Base-by-base conservation (phyloP, 2,113 vertebrate genomes). In the Falco punctatus region DNA sequence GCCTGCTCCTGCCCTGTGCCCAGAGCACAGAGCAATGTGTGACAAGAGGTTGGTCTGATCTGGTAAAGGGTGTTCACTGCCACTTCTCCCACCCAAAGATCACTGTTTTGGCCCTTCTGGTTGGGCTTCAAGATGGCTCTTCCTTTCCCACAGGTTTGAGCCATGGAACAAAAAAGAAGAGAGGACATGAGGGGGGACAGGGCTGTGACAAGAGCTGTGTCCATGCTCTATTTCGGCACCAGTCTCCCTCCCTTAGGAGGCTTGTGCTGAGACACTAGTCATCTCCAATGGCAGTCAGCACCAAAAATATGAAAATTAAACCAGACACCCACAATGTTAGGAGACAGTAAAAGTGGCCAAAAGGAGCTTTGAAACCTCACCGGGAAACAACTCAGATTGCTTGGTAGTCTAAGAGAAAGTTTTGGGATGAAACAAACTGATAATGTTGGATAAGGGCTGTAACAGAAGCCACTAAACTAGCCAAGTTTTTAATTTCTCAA, bases 111-210 rank as follows among this genome's bases (percentile, higher is more conserved):
- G 13, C 11, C 11, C 30, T 88, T 14, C 28, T 33, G 2, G 1
- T 1, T 0, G 5, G 71, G 13, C 28, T 85, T 33, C 4, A 5
- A 3, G 73, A 42, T 48, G 28, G 11, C 15, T 90, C 23, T 79
- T 83, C 2, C 42, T 4, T 67, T 42, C 28, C 10, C 33, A 22
- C 5, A 22, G 21, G 4, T 75, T 59, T 69, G 28, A 23, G 23
- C 26, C 21, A 33, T 2, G 24, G 30, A 52, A 35, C 17, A 32
- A 65, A 72, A 75, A 57, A 27, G 2, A 3, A 13, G 18, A 85
- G 38, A 71, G 15, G 6, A 49, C 0, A 0, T 49, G 33, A 86
- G 9, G 3, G 5, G 16, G 12, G 5, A 18, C 44, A 72, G 12
- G 18, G 3, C 10, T 88, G 46, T 14, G 32, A 35, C 8, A 21